phyloP scores from a whole-genome alignment of 2,113 vertebrate species.

The Lota lota region DNA sequence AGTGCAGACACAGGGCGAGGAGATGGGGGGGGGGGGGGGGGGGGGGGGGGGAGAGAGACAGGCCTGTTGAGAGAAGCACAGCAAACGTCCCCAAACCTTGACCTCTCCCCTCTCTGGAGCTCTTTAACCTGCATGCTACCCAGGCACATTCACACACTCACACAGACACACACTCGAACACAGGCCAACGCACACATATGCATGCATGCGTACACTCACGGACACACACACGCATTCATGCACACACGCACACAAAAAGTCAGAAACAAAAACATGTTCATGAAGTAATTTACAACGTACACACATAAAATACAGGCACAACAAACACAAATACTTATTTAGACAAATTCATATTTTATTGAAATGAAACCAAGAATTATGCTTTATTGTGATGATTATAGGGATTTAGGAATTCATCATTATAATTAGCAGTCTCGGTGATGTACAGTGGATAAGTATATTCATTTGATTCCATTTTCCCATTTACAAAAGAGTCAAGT shows the following conservation, averaged over 20 bases:
- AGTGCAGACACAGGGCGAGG: constrained; percentile 58
- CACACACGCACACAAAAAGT: constrained; percentile 4
- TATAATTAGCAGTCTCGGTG: no score
- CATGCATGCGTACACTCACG: background rate
- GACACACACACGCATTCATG: background rate
- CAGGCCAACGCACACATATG: background rate
- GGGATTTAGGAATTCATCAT: no score
- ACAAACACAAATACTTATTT: no score
- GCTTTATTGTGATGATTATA: no score
- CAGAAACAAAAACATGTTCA: background rate
- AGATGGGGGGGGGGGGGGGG: background rate
- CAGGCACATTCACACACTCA: background rate
- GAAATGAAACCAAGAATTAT: no score
- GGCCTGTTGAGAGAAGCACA: constrained; percentile 50
- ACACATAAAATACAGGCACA: no score
- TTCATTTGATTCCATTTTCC: no score
- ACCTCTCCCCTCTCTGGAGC: constrained; percentile 53
- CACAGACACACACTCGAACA: background rate
- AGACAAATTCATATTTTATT: no score
- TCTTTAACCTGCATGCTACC: constrained; percentile 5
- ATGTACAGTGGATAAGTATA: no score
- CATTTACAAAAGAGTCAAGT: no score
- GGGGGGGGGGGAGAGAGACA: background rate
- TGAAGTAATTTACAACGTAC: no score
- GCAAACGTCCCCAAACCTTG: constrained; percentile 51